Percentiles rank a stretch among this genome's conserved stretches.
Evolutionary conservation across 2,888 invertebrate species (phyloP).

Genomic region (Noctua pronuba): DNA sequence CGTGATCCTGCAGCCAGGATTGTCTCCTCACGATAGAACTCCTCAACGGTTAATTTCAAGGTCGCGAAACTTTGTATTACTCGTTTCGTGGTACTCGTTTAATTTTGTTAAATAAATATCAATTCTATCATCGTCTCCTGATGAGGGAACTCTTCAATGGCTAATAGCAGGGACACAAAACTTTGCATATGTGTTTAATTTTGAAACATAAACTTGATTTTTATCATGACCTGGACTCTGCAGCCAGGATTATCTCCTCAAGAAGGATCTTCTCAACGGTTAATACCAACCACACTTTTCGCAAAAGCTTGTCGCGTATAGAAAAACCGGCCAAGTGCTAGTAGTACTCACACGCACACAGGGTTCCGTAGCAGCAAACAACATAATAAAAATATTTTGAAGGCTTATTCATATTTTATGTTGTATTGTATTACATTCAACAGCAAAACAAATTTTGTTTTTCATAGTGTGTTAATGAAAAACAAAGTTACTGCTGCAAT

Average conservation of each 20-base stretch:
- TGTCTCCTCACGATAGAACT: neutral
- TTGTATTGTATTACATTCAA: no score
- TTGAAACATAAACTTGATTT: neutral
- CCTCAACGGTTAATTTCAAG: neutral
- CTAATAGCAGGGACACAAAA: neutral
- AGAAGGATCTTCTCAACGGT: neutral
- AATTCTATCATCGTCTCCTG: neutral
- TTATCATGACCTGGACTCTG: neutral
- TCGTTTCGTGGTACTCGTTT: no score
- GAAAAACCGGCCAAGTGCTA: neutral
- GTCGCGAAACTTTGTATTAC: neutral
- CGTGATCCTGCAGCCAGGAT: neutral
- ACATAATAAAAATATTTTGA: no score
- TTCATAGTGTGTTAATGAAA: no score
- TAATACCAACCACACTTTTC: neutral
- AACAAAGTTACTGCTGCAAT: no score
- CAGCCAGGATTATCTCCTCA: neutral
- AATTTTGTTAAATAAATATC: neutral
- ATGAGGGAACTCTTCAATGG: neutral
- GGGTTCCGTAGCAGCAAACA: no score
- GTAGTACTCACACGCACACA: no score
- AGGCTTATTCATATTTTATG: no score
- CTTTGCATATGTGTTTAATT: no score
- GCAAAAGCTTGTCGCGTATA: neutral
- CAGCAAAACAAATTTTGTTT: no score